phyloP scores from a whole-genome alignment of 92 coral and sea anemone species.

The Bergia sp. region DNA sequence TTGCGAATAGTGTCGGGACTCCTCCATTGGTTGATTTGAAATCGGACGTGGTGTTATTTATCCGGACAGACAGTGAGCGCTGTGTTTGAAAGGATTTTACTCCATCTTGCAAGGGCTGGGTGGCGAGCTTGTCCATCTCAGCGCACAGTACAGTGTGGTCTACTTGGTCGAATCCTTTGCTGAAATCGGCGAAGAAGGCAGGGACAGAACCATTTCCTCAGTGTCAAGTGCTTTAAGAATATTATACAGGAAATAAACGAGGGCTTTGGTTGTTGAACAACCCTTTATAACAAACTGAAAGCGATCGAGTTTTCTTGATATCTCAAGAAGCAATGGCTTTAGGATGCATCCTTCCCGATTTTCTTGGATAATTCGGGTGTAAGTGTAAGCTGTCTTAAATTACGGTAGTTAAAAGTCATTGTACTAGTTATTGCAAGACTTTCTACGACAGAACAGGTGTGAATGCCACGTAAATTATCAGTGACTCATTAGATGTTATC shows the following conservation, averaged over 20 bases:
- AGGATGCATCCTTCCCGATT: too few species aligned
- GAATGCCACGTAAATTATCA: too few species aligned
- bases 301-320: too few species aligned
- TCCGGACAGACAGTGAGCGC: background rate
- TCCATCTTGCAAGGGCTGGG: constrained; percentile 16
- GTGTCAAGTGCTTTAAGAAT: background rate
- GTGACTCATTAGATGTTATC: too few species aligned
- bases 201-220: background rate
- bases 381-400: too few species aligned
- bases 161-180: background rate
- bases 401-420: too few species aligned
- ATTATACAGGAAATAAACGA: background rate
- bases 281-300: too few species aligned
- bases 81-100: constrained; percentile 17
- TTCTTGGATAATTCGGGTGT: too few species aligned
- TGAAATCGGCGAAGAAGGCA: background rate
- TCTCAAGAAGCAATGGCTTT: too few species aligned
- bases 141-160: background rate
- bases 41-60: constrained; percentile 17
- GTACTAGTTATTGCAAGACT: too few species aligned
- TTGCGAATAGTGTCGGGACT: background rate
- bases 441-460: too few species aligned
- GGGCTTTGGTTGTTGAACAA: background rate
- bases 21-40: background rate
- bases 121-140: constrained; percentile 8